These are phyloP conservation scores for Parus major DNA, from an alignment of 2,113 vertebrate genomes.

Conservation along the genomic window DNA sequence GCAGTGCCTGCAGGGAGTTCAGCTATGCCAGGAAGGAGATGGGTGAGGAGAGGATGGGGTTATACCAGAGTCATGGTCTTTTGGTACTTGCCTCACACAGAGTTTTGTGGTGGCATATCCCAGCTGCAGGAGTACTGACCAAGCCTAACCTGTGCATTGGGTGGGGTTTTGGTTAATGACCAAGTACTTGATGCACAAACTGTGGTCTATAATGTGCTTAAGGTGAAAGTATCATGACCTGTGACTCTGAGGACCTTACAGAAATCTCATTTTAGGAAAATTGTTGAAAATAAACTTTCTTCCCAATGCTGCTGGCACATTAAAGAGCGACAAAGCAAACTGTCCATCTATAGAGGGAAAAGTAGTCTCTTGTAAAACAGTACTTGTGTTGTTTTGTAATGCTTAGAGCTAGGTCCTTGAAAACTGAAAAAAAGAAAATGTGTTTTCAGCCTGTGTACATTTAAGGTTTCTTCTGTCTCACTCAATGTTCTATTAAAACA, in stretches of 20 bases:
- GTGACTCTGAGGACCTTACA: background rate
- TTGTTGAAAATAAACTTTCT: background rate
- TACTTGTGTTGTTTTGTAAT: background rate
- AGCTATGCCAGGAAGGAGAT: background rate
- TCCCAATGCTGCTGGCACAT: background rate
- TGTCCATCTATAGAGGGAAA: background rate
- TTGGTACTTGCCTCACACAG: background rate
- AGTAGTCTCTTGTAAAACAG: background rate
- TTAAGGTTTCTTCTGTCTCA: background rate
- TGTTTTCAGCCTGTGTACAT: background rate
- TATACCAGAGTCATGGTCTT: background rate
- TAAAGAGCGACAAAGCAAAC: background rate
- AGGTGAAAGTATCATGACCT: background rate
- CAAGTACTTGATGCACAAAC: rapidly evolving
- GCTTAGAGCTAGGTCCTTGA: background rate
- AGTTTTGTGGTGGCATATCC: background rate
- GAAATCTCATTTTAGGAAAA: background rate
- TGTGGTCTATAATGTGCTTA: background rate
- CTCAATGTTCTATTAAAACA: background rate
- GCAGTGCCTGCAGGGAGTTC: background rate
- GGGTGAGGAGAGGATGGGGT: background rate
- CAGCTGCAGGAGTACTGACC: background rate
- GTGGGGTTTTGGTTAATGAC: background rate
- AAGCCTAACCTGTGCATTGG: background rate
- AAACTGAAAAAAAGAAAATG: background rate